Evolutionary conservation across 2,113 vertebrate species (phyloP), one percentile per base, ranked within the genome.

Genomic region (Pollachius pollachius): DNA sequence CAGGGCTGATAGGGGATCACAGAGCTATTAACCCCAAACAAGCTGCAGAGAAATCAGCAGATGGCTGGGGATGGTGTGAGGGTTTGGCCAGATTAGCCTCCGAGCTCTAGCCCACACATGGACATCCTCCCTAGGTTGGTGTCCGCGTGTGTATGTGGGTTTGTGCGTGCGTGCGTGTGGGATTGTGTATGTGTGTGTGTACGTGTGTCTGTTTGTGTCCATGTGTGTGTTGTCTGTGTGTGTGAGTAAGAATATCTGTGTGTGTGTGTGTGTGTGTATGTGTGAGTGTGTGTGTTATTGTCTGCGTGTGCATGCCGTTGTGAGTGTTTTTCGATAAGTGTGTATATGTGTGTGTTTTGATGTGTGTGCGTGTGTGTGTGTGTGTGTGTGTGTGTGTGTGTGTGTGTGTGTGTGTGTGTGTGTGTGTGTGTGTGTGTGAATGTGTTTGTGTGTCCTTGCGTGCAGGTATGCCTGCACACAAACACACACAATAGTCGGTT

Each of bases 21-120:
- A 85, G 82, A 83, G 89, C 86, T 86, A 88, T 89, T 89, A 84
- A 86, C 90, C 89, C 89, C 79, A 73, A 90, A 92, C 86, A 90
- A 89, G 89, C 89, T 88, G 88, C 88, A 88, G 85, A 85, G 84
- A 86, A 84, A 87, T 81, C 75, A 79, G 83, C 83, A 91, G 87
- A 91, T 89, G 89, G 88, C 68, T 7, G 76, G 71, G 76, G 83
- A 79, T 85, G 85, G 87, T 85, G 83, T 65, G 68, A 86, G 75
- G 15, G 17, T 34, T 76, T 62, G 81, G 86, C 84, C 87, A 89
- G 87, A 79, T 71, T 84, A 73, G 80, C 71, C 69, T 81, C 63
- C 75, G 69, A 71, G 23, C 71, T 27, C 67, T 84, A 75, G 12
- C 71, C 17, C 68, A 13, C 65, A 72, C 64, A 74, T 70, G 61